Percentiles rank a stretch among this genome's conserved stretches.
phyloP scores from a whole-genome alignment of 2,797 vertebrate genomes.

The Danio tinwini region DNA sequence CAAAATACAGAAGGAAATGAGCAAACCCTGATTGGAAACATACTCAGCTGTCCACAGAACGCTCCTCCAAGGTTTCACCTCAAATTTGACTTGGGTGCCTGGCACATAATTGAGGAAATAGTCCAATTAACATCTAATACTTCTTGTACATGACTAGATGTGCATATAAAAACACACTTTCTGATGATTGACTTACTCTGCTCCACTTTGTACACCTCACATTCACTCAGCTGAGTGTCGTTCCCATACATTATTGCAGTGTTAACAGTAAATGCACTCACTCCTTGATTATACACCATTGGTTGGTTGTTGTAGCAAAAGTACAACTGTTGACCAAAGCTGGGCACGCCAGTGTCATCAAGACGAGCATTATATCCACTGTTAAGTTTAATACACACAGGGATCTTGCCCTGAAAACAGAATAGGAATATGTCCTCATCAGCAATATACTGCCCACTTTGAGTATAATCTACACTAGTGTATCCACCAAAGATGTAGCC shows the following conservation, averaged over 20 bases:
- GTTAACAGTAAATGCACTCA: constrained; percentile 2
- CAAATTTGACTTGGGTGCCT: too few relatives aligned
- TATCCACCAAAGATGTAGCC: constrained; percentile 71
- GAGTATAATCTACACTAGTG: constrained; percentile 62
- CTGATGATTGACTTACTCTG: constrained; percentile 49
- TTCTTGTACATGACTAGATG: too few relatives aligned
- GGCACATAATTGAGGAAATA: neutral
- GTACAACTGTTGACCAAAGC: constrained; percentile 60
- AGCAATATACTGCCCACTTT: neutral
- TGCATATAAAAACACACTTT: too few relatives aligned
- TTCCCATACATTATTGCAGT: constrained; percentile 59
- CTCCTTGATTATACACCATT: neutral
- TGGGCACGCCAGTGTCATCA: constrained; percentile 14
- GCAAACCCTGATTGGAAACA: neutral
- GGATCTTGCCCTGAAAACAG: constrained; percentile 45
- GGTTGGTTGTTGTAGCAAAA: constrained; percentile 36
- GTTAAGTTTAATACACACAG: constrained; percentile 47
- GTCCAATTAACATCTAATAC: too few relatives aligned
- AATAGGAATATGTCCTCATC: constrained; percentile 70
- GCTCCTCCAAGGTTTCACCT: constrained; percentile 51
- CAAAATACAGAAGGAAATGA: too few relatives aligned
- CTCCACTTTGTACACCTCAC: constrained; percentile 70
- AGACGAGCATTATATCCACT: rapidly evolving
- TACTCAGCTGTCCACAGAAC: constrained; percentile 49
- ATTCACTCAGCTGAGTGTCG: constrained; percentile 60